These are phyloP conservation scores for Doryteuthis pealeii DNA, from an alignment of 1,140 invertebrate genomes.

Conservation along the genomic window DNA sequence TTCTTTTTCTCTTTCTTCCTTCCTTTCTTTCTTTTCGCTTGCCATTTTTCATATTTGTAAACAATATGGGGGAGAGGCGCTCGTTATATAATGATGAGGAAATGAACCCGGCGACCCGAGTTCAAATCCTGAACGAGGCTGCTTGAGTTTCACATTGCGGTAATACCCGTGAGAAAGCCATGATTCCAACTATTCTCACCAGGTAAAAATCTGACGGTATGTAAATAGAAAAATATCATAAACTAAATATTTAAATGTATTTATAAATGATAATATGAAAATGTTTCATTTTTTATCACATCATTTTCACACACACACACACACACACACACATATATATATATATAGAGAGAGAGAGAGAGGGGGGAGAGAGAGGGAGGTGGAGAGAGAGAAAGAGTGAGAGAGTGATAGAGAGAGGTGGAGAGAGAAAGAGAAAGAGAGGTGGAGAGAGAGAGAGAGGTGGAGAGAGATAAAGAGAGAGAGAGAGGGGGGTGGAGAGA, in stretches of 20 bases:
- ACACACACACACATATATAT: neutral
- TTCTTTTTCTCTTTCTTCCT: neutral
- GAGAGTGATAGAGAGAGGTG: neutral
- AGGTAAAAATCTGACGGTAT: too few relatives aligned
- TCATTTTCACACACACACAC: too few relatives aligned
- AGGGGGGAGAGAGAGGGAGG: neutral
- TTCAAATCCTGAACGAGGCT: neutral
- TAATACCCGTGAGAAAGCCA: neutral
- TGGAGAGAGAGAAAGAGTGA: neutral
- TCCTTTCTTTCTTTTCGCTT: neutral
- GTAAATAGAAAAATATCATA: neutral
- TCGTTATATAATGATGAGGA: neutral
- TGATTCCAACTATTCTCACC: neutral
- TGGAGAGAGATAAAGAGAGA: neutral
- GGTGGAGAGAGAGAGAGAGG: neutral
- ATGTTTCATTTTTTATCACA: neutral
- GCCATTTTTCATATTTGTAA: neutral
- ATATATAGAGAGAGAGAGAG: neutral
- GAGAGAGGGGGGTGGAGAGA: neutral
- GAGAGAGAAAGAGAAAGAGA: constrained; percentile 1
- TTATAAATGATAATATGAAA: neutral
- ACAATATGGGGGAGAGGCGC: neutral
- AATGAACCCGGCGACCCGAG: neutral
- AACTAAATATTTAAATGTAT: neutral
- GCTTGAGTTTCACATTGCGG: neutral